Percentiles rank a stretch among this genome's conserved stretches.
phyloP scores from a whole-genome alignment of 2,888 invertebrate genomes.

The Amorpha juglandis region DNA sequence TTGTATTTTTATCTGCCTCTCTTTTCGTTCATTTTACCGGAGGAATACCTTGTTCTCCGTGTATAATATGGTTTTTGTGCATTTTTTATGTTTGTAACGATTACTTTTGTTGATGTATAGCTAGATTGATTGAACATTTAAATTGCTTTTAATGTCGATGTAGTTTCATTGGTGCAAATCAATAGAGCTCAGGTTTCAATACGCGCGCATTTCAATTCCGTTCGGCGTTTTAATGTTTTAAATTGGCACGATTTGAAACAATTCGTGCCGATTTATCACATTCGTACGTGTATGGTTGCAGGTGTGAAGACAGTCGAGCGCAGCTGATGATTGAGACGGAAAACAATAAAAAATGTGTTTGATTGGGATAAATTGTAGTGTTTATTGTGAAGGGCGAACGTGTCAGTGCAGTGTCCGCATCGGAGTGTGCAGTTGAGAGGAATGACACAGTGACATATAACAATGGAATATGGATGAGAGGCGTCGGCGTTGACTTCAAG shows the following conservation, averaged over 20 bases:
- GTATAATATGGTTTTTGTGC: background rate
- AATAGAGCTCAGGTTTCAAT: conserved; percentile 13
- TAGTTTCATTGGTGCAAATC: conserved; percentile 27
- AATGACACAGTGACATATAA: conserved; percentile 63
- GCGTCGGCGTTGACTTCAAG: conserved; percentile 51
- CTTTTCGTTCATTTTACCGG: background rate
- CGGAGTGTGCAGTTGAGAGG: conserved; percentile 74
- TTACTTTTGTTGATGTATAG: background rate
- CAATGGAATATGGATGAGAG: conserved; percentile 83
- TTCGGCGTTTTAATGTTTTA: conserved; percentile 48
- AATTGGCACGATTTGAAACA: conserved; percentile 47
- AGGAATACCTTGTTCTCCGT: background rate
- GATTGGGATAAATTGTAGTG: conserved; percentile 64
- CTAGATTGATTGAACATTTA: background rate
- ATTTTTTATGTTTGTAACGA: background rate
- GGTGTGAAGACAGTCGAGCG: conserved; percentile 58
- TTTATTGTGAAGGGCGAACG: conserved; percentile 73
- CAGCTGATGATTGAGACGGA: conserved; percentile 60
- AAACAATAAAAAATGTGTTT: conserved; percentile 80
- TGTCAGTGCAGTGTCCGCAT: conserved; percentile 62
- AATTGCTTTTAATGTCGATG: conserved; percentile 33
- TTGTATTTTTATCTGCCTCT: conserved; percentile 12
- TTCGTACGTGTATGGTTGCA: conserved; percentile 56
- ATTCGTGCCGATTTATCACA: conserved; percentile 57
- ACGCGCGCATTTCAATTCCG: conserved; percentile 70